Percentiles rank a stretch among this genome's conserved stretches.
Evolutionary conservation across 2,113 vertebrate genomes (phyloP).

Genomic region (Coregonus clupeaformis): DNA sequence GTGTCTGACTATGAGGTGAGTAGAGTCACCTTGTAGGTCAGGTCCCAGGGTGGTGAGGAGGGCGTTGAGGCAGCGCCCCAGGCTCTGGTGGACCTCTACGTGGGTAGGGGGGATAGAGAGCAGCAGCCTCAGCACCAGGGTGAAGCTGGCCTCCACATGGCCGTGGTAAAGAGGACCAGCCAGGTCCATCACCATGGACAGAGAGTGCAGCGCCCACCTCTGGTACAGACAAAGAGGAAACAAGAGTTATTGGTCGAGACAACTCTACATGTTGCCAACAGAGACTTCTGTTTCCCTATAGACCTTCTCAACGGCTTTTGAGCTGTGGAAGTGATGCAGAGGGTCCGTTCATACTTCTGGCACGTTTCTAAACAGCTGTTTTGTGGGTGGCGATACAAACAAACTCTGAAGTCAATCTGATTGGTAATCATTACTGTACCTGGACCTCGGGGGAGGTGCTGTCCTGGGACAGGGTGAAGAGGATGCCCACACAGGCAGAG

Average conservation of each 20-base stretch:
- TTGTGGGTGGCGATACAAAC: not conserved
- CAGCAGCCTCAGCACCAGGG: constrained; percentile 82
- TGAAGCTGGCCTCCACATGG: constrained; percentile 83
- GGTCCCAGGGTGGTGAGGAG: constrained; percentile 71
- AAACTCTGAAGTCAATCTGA: too few species aligned
- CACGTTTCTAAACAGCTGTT: not conserved
- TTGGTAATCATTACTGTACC: constrained; percentile 60
- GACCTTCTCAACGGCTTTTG: too few species aligned
- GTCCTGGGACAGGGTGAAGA: constrained; percentile 92
- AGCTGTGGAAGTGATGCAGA: too few species aligned
- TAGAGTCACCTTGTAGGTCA: constrained; percentile 63
- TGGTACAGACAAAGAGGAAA: constrained; percentile 31
- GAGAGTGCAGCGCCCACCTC: constrained; percentile 87
- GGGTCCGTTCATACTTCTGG: too few species aligned
- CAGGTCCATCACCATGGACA: constrained; percentile 84
- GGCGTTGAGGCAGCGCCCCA: constrained; percentile 79
- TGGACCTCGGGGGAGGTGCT: constrained; percentile 94
- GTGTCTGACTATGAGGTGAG: constrained; percentile 1
- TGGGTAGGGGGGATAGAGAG: constrained; percentile 83
- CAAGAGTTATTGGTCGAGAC: too few species aligned
- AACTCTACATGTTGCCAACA: too few species aligned
- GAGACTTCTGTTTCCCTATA: too few species aligned
- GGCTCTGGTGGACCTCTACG: constrained; percentile 81
- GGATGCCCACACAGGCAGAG: constrained; percentile 84
- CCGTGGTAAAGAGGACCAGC: constrained; percentile 79